Base-by-base conservation (phyloP, 2,797 vertebrate species). In the Rhynchotus rufescens region DNA sequence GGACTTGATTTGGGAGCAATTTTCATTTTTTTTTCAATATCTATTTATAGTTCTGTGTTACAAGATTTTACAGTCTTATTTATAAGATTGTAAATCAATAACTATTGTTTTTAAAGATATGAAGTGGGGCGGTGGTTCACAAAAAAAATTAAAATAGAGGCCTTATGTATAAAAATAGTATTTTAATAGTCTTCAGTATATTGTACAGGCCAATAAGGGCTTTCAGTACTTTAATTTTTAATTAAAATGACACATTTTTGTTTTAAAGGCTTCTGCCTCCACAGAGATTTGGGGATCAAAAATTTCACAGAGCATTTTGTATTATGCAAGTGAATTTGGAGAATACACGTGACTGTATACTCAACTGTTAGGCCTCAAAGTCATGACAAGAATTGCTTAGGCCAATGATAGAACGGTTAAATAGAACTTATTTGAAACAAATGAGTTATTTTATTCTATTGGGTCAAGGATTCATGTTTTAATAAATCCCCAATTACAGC, bases 401-500 rank as follows among this genome's bases (percentile, higher is more conserved):
- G 72, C 61, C 81, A 76, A 16, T 5, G 60, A 76, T 74, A 64
- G 76, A 90, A 89, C 66, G 89, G 95, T 89, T 93, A 91, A 79
- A 89, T 84, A 71, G 66, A 79, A 84, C 80, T 90, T 71, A 91
- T 76, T 84, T 89, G 73, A 92, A 95, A 93, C 78, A 91, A 96
- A 90, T 85, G 90, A 86, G 73, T 92, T 94, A 36, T 83, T 92
- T 87, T 80, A 71, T 72, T 81, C 84, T 84, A 23, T 61, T 83
- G 80, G 88, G 88, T 93, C 91, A 94, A 86, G 81, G 90, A 92
- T 85, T 66, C 88, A 26, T 85, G 86, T 94, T 93, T 95, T 90
- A 95, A 93, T 92, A 96, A 86, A 95, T 90, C 86, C 74, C 74
- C 95, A 94, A 94, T 95, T 95, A 91, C 71, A 74, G 90, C 49